A percentile compares a stretch with the other conserved stretches of the same genome.
Evolutionary conservation across 2,888 invertebrate genomes (phyloP).

Genomic region (Nymphalis c-album): DNA sequence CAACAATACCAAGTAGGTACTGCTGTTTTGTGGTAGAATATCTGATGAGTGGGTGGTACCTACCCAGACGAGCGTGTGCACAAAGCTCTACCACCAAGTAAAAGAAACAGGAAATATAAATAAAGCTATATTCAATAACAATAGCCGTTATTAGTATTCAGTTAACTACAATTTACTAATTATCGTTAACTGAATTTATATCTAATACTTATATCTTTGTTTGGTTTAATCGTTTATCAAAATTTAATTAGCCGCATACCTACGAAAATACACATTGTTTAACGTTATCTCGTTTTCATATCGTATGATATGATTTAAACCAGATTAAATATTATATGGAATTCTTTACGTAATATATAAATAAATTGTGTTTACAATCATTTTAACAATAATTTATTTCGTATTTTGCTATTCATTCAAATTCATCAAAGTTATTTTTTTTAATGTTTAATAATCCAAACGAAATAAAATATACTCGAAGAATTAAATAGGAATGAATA

Average conservation of each 20-base stretch:
- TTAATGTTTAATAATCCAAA: background rate
- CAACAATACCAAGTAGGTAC: too few species aligned
- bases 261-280: slow-evolving; percentile 1
- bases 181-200: background rate
- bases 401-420: slow-evolving; percentile 2
- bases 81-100: too few species aligned
- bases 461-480: background rate
- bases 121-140: too few species aligned
- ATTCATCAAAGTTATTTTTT: background rate
- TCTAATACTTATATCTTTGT: background rate
- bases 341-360: slow-evolving; percentile 2
- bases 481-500: too few species aligned
- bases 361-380: background rate
- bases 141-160: too few species aligned
- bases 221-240: background rate
- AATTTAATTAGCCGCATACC: background rate
- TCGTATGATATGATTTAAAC: background rate
- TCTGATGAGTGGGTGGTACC: too few species aligned
- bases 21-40: too few species aligned
- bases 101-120: too few species aligned
- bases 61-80: too few species aligned
- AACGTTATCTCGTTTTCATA: slow-evolving; percentile 2
- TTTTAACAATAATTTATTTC: slow-evolving; percentile 1
- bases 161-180: too few species aligned
- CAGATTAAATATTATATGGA: background rate